A percentile compares a stretch with the other conserved stretches of the same genome.
Conservation (phyloP, 2,888 invertebrate genomes). For the Cremastinae sp. region DNA sequence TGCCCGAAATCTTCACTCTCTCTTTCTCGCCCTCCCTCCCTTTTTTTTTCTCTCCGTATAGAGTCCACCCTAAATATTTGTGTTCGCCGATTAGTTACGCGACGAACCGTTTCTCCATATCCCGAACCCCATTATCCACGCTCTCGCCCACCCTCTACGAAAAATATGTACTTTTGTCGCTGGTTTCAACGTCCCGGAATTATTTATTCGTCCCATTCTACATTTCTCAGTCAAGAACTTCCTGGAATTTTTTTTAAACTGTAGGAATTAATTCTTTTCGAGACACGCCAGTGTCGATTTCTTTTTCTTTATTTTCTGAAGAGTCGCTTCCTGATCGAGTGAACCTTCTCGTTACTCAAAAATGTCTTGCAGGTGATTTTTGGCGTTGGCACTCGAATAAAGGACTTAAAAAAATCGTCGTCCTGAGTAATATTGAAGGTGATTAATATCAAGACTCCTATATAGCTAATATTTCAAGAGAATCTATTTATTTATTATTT, state of each 20-base stretch:
- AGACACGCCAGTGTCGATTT: neutral
- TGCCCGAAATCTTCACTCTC: neutral
- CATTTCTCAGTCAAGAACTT: neutral
- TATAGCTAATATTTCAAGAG: no score
- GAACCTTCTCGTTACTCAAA: no score
- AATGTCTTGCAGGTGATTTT: no score
- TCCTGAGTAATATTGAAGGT: no score
- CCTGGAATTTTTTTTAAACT: neutral
- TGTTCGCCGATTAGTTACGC: slow-evolving; percentile 70
- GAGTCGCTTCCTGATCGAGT: no score
- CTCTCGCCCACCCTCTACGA: slow-evolving; percentile 25
- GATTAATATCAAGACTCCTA: no score
- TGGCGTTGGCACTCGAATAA: no score
- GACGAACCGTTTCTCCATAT: slow-evolving; percentile 49
- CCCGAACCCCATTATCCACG: slow-evolving; percentile 43
- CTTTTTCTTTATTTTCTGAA: no score
- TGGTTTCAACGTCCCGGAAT: neutral
- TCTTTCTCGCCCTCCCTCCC: slow-evolving; percentile 28
- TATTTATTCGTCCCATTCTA: slow-evolving; percentile 8
- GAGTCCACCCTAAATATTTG: slow-evolving; percentile 70
- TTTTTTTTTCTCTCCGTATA: slow-evolving; percentile 25
- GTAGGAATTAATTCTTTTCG: neutral
- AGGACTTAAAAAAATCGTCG: no score
- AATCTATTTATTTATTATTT: no score
- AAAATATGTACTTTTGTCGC: slow-evolving; percentile 18